A percentile compares a stretch with the other conserved stretches of the same genome.
Evolutionary conservation across 2,797 vertebrate genomes (phyloP).

Genomic region (Amblyraja radiata): DNA sequence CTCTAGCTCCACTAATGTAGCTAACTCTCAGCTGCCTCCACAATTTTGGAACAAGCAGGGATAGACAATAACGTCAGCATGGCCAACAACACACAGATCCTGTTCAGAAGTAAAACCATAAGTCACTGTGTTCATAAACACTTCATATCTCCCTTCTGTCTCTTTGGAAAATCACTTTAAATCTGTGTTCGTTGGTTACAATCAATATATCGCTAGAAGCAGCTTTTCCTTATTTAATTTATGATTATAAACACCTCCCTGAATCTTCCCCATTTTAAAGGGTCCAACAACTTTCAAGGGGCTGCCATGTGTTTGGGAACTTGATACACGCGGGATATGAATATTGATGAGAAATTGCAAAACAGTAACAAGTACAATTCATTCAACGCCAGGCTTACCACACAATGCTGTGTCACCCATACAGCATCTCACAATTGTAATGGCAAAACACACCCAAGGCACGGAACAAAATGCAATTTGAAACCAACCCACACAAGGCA

Average conservation of each 20-base stretch:
- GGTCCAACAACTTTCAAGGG: too few species aligned
- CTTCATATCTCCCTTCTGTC: too few species aligned
- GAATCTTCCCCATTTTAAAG: neutral
- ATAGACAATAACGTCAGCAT: too few species aligned
- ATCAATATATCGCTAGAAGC: neutral
- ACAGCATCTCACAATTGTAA: neutral
- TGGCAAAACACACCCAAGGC: neutral
- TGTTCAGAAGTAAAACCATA: too few species aligned
- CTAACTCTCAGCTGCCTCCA: too few species aligned
- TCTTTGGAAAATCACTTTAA: neutral
- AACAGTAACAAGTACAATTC: neutral
- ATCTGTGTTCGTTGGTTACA: neutral
- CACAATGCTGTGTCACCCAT: neutral
- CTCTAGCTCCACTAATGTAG: too few species aligned
- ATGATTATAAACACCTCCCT: neutral
- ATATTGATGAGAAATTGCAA: neutral
- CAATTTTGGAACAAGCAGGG: too few species aligned
- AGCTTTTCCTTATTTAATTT: too few species aligned
- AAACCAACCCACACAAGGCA: neutral
- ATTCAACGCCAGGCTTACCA: neutral
- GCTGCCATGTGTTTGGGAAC: too few species aligned
- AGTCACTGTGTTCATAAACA: too few species aligned
- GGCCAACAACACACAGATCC: too few species aligned
- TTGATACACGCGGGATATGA: neutral
- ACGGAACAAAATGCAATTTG: neutral